Base-by-base conservation (phyloP, 1,140 invertebrate species). In the Bombus sibiricus region DNA sequence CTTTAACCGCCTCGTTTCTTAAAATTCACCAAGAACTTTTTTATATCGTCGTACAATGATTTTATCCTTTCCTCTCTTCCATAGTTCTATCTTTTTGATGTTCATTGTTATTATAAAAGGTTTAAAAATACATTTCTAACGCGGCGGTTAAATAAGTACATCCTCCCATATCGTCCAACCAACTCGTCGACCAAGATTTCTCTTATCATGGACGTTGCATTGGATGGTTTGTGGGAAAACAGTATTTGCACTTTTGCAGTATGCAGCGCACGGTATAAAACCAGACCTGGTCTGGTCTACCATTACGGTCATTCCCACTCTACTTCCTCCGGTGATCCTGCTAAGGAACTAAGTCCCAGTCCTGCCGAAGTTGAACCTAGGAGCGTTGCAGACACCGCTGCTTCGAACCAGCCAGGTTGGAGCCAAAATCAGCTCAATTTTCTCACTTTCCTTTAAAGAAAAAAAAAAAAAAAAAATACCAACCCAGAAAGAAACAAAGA, bases 241-340 rank as follows among this genome's bases (percentile, higher is more conserved):
- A 95, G 94, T 95, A 95, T 95, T 95, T 95, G 94, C 94, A 95
- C 94, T 95, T 95, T 96, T 97, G 95, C 97, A 99, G 98, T 98
- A 94, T 99, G 99, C 96, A 98, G 98, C 94, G 98, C 98, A 93
- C 97, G 98, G 93, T 99, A 99, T 97, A 99, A 99, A 96, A 99
- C 98, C 77, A 97, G 98, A 90, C 98, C 99, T 87, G 99, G 99
- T 91, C 96, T 99, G 92, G 98, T 98, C 91, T 99, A 99, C 96
- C 99, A 99, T 97, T 98, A 98, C 96, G 97, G 97, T 94, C 98
- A 99, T 96, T 98, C 98, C 92, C 99, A 99, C 96, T 95, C 95
- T 95, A 95, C 94, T 95, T 95, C 95, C 95, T 95, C 95, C 92
- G 95, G 95, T 95, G 95, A 95, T 95, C 95, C 94, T 95, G 95